Percentiles rank a stretch among this genome's conserved stretches.
phyloP scores from a whole-genome alignment of 2,113 vertebrate genomes.

The Xenus cinereus region DNA sequence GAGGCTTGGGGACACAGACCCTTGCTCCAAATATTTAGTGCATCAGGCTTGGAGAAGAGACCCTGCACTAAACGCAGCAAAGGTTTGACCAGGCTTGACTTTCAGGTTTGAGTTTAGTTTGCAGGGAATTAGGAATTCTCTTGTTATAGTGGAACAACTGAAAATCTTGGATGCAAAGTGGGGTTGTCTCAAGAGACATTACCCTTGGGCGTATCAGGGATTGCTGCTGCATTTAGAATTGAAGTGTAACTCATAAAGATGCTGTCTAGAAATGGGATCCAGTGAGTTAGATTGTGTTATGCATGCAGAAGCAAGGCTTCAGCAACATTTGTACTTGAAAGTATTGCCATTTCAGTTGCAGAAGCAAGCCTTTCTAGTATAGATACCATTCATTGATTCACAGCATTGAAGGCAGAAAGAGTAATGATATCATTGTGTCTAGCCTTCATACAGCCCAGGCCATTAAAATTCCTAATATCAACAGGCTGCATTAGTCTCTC shows the following conservation, averaged over 20 bases:
- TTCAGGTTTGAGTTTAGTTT: not conserved
- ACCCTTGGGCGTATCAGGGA: not conserved
- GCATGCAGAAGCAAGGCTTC: not conserved
- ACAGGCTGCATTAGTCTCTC: accelerated
- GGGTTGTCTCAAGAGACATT: not conserved
- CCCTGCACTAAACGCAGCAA: accelerated
- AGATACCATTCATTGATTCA: not conserved
- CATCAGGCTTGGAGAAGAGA: not conserved
- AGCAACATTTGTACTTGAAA: not conserved
- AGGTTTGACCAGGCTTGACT: not conserved
- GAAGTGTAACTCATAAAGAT: not conserved
- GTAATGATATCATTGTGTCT: not conserved
- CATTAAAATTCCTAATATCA: not conserved
- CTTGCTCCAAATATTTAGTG: not conserved
- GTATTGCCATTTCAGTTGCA: not conserved
- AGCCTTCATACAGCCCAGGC: not conserved
- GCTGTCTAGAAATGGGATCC: not conserved
- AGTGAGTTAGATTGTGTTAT: not conserved
- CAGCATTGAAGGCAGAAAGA: not conserved
- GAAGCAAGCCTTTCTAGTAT: not conserved
- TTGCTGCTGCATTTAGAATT: not conserved
- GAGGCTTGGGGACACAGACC: not conserved
- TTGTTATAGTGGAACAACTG: not conserved
- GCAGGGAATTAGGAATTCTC: not conserved
- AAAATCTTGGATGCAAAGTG: not conserved